Base-by-base conservation (phyloP, 2,113 vertebrate genomes). In the Cryptotis parvus region DNA sequence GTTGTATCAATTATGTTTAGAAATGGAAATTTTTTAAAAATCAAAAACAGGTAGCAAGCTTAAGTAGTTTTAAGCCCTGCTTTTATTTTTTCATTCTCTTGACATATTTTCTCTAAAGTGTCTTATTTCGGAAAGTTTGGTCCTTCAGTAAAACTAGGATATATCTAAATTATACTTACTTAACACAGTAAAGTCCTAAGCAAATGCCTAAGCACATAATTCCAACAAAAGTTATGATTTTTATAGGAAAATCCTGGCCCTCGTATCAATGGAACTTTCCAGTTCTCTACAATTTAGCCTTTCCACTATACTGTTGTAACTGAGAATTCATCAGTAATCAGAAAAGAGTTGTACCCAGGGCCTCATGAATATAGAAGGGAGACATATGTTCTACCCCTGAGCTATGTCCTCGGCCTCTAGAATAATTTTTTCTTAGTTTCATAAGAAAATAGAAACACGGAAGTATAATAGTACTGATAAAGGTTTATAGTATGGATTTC, bases 1-100 rank as follows among this genome's bases (percentile, higher is more conserved):
- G 83, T 87, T 12, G 69, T 84, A 81, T 70, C 89, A 93, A 87
- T 94, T 96, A 95, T 87, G 74, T 77, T 91, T 92, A 86, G 85
- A 94, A 94, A 70, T 89, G 58, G 87, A 87, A 91, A 55, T 94
- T 55, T 72, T 41, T 12, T 0, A 3, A 49, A 80, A 77, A 76
- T 72, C 27, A 93, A 93, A 93, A 94, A 41, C 35, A 69, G 86
- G 86, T 90, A 91, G 77, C 29, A 77, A 52, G 88, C 68, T 93
- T 65, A 85, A 89, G 39, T 86, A 68, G 85, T 82, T 79, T 77
- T 84, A 43, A 81, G n/a, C 33, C n/a, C 33, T 75, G n/a, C 78
- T 58, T 94, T 76, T 66, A 86, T 33, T 68, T 72, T 90, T 93
- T 35, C 84, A 93, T 91, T 89, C 84, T 89, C 79, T 94, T 83